Evolutionary conservation across 2,888 invertebrate species (phyloP).

Genomic region (Zhuqinia jingwanae): DNA sequence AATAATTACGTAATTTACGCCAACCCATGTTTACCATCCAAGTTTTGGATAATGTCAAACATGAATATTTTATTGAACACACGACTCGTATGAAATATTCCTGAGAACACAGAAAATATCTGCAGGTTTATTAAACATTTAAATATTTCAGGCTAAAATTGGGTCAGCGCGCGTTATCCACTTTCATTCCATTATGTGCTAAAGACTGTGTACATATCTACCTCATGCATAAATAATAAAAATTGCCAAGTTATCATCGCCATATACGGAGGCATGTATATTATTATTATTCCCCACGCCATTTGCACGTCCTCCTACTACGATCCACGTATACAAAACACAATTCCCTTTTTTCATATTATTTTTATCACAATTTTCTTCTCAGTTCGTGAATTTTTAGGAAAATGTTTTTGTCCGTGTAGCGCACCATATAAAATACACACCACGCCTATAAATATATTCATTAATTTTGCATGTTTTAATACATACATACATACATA

Average conservation of each 20-base stretch:
- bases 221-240: slow-evolving; percentile 12
- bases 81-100: background rate
- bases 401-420: background rate
- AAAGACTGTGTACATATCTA: background rate
- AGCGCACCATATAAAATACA: background rate
- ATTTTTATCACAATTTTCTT: background rate
- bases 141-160: slow-evolving; percentile 8
- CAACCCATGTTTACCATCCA: background rate
- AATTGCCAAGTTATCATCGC: slow-evolving; percentile 2
- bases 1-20: too few relatives aligned
- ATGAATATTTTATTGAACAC: slow-evolving; percentile 5
- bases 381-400: background rate
- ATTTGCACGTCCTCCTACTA: background rate
- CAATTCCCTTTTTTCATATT: too few relatives aligned
- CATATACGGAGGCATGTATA: background rate
- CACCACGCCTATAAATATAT: slow-evolving; percentile 1
- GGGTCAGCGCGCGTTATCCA: background rate
- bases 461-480: background rate
- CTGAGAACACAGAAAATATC: too few relatives aligned
- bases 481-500: too few relatives aligned
- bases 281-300: background rate
- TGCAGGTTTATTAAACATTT: slow-evolving; percentile 11
- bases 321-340: background rate
- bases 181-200: background rate
- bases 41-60: background rate